Evolutionary conservation across 2,888 invertebrate species (phyloP).

Genomic region (Biston betularia): DNA sequence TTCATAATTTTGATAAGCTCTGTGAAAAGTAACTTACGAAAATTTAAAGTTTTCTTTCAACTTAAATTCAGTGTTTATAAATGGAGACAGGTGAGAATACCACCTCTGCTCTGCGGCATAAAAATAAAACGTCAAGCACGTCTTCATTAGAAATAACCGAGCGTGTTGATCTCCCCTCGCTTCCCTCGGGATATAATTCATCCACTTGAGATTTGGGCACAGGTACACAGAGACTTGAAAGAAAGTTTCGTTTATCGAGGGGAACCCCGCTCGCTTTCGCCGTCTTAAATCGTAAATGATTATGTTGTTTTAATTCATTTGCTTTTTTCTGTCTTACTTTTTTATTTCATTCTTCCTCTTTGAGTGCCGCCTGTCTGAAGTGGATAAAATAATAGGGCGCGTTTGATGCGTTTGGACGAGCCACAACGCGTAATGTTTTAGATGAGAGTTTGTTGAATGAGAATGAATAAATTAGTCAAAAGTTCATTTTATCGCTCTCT

Average conservation of each 20-base stretch:
- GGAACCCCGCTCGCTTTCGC: constrained; percentile 73
- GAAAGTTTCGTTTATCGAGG: constrained; percentile 83
- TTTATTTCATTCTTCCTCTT: constrained; percentile 72
- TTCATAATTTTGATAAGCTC: neutral
- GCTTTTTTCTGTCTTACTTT: constrained; percentile 77
- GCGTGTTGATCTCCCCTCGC: constrained; percentile 71
- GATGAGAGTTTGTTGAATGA: constrained; percentile 54
- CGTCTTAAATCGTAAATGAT: constrained; percentile 83
- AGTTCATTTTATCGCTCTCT: constrained; percentile 57
- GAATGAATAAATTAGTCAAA: constrained; percentile 64
- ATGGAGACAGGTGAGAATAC: constrained; percentile 71
- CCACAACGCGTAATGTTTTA: constrained; percentile 53
- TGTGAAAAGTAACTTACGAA: neutral
- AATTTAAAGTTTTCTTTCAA: neutral
- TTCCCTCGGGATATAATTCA: constrained; percentile 81
- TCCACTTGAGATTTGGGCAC: constrained; percentile 83
- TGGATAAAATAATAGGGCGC: constrained; percentile 66
- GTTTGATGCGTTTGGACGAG: constrained; percentile 55
- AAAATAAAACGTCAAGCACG: constrained; percentile 76
- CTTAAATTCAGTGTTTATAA: constrained; percentile 13
- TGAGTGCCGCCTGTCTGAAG: constrained; percentile 82
- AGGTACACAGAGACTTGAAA: constrained; percentile 83
- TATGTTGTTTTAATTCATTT: constrained; percentile 85
- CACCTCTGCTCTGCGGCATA: constrained; percentile 70
- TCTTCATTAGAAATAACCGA: constrained; percentile 80